phyloP scores from a whole-genome alignment of 2,797 vertebrate species.

The Xyrichtys novacula region DNA sequence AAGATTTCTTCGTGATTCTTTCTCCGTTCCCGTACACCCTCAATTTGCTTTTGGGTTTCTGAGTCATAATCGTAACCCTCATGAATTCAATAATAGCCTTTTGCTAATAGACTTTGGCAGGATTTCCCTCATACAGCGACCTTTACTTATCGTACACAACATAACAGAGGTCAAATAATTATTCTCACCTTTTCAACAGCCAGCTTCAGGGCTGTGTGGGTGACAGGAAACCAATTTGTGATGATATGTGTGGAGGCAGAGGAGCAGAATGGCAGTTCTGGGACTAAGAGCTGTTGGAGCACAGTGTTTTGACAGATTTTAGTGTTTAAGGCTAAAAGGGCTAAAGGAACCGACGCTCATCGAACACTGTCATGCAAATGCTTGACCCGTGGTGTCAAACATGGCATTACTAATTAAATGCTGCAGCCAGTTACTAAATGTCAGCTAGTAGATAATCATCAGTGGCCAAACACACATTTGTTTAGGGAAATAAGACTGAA shows the following conservation, averaged over 20 bases:
- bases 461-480: conserved; percentile 18
- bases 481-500: conserved; percentile 12
- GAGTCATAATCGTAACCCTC: too few species aligned
- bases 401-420: conserved; percentile 41
- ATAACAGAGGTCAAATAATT: conserved; percentile 37
- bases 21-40: too few species aligned
- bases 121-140: not conserved
- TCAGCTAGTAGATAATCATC: conserved; percentile 31
- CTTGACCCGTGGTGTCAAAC: conserved; percentile 33
- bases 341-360: conserved; percentile 32
- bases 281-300: conserved; percentile 26
- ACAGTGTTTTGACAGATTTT: conserved; percentile 40
- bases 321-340: conserved; percentile 41
- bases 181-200: conserved; percentile 23
- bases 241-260: conserved; percentile 29
- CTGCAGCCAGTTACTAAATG: conserved; percentile 29
- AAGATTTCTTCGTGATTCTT: too few species aligned
- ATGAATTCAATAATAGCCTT: not conserved
- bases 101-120: not conserved
- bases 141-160: conserved; percentile 34
- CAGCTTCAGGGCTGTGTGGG: conserved; percentile 11
- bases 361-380: conserved; percentile 44
- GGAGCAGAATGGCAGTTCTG: conserved; percentile 35
- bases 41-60: not conserved
- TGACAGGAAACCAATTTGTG: conserved; percentile 39